Base-by-base conservation (phyloP, 2,113 vertebrate species). In the Phaetusa simplex region DNA sequence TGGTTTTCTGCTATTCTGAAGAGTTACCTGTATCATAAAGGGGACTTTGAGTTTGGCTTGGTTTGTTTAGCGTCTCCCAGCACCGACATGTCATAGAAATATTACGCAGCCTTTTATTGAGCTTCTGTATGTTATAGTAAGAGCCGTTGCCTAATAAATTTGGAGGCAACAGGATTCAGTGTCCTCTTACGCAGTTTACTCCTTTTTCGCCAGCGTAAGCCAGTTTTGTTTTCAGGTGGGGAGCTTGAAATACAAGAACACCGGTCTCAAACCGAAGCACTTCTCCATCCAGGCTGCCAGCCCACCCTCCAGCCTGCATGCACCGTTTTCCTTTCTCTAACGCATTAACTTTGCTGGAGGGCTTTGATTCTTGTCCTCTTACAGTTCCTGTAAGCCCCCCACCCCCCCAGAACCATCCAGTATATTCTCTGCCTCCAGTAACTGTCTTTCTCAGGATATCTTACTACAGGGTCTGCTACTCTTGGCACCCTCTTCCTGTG, bases 401-500 rank as follows among this genome's bases (percentile, higher is more conserved):
- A 12, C 42, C 93, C 84, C 59, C 84, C 72, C 71, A 73, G 88
- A 95, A 24, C 66, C 82, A 71, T 47, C 70, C 70, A 3, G 70
- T 20, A 6, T 92, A 74, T 85, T 94, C 88, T 59, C 45, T 93
- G 90, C 92, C 62, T 96, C 64, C 84, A 87, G 80, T 92, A 83
- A 64, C 65, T 40, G 76, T 90, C 83, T 96, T 91, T 89, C 73
- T 96, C 84, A 94, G 82, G 83, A 83, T 96, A 94, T 96, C 95
- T 94, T 93, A 81, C 87, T 92, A 88, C 95, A 93, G 95, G 90
- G 77, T 82, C 93, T 96, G 92, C 93, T 88, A 19, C 86, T 83
- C 81, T 96, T 97, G 96, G 96, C 93, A 96, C 53, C 38, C 53
- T 95, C 66, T 89, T 94, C 66, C 85, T 90, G 83, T 95, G 96